Evolutionary conservation across 2,797 vertebrate species (phyloP).

Genomic region (Adrianichthys oophorus): DNA sequence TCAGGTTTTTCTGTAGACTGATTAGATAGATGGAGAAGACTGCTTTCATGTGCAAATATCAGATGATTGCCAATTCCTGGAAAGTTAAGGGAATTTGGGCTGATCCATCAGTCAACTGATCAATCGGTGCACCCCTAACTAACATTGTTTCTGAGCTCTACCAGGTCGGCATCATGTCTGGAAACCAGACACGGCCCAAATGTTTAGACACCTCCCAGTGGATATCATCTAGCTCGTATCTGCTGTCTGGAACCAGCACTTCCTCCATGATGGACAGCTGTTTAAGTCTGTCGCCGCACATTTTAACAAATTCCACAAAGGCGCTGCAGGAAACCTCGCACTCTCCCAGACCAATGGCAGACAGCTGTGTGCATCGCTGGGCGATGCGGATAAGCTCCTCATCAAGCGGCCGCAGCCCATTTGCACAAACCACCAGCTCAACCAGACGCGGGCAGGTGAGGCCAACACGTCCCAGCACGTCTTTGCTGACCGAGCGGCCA

Average conservation of each 20-base stretch:
- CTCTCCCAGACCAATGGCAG: slow-evolving; percentile 92
- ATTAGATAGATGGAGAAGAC: too few species aligned
- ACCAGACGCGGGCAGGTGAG: slow-evolving; percentile 92
- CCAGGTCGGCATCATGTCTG: slow-evolving; percentile 98
- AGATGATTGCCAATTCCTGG: too few species aligned
- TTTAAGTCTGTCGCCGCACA: slow-evolving; percentile 91
- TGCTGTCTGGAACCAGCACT: slow-evolving; percentile 93
- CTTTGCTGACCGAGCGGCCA: slow-evolving; percentile 94
- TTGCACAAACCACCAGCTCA: slow-evolving; percentile 95
- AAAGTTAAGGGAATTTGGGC: too few species aligned
- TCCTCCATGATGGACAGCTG: slow-evolving; percentile 98
- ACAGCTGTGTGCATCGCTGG: slow-evolving; percentile 90
- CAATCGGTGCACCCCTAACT: too few species aligned
- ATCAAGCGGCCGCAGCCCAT: slow-evolving; percentile 90
- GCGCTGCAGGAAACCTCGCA: slow-evolving; percentile 97
- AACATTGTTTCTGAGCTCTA: slow-evolving; percentile 52
- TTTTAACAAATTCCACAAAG: slow-evolving; percentile 98
- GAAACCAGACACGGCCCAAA: slow-evolving; percentile 95
- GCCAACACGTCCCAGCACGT: slow-evolving; percentile 92
- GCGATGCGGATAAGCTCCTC: slow-evolving; percentile 96
- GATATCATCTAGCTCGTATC: slow-evolving; percentile 92
- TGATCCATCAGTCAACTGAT: too few species aligned
- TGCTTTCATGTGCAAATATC: too few species aligned
- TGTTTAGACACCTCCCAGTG: slow-evolving; percentile 98
- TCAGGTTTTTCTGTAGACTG: too few species aligned